Conservation (phyloP, 1,140 invertebrate species). For the Lepeophtheirus salmonis region DNA sequence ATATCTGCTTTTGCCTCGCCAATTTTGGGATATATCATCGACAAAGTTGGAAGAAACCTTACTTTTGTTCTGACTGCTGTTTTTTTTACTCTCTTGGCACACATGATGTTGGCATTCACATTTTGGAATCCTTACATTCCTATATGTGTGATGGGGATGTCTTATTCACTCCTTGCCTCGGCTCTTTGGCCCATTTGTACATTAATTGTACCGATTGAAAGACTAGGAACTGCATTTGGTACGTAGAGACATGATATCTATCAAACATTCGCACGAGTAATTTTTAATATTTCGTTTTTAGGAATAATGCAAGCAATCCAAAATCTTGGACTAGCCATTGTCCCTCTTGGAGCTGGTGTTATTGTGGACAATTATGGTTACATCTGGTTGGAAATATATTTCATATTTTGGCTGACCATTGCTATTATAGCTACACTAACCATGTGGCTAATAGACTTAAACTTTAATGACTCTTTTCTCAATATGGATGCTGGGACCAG, state of each 20-base stretch:
- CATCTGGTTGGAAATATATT: slow-evolving; percentile 78
- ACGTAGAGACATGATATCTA: slow-evolving; percentile 24
- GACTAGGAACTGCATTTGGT: slow-evolving; percentile 89
- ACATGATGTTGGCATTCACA: slow-evolving; percentile 66
- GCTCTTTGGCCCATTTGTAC: slow-evolving; percentile 86
- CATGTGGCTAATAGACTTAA: background rate
- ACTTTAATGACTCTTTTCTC: background rate
- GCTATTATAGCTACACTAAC: background rate
- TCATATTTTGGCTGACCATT: slow-evolving; percentile 51
- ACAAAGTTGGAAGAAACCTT: slow-evolving; percentile 71
- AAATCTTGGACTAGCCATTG: slow-evolving; percentile 75
- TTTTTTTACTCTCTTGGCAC: slow-evolving; percentile 51
- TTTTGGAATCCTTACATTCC: slow-evolving; percentile 61
- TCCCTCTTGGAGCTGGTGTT: slow-evolving; percentile 58
- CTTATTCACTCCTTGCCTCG: slow-evolving; percentile 78
- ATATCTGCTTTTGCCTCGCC: slow-evolving; percentile 76
- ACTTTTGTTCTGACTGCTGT: slow-evolving; percentile 68
- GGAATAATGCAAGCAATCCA: slow-evolving; percentile 66
- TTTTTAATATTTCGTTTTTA: slow-evolving; percentile 1
- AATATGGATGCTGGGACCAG: background rate
- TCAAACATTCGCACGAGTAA: background rate
- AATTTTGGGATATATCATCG: slow-evolving; percentile 71
- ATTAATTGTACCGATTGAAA: slow-evolving; percentile 70
- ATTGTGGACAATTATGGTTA: slow-evolving; percentile 77
- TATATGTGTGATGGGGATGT: slow-evolving; percentile 64